Conservation (phyloP, 2,113 vertebrate species). For the Melanostigma gelatinosum region DNA sequence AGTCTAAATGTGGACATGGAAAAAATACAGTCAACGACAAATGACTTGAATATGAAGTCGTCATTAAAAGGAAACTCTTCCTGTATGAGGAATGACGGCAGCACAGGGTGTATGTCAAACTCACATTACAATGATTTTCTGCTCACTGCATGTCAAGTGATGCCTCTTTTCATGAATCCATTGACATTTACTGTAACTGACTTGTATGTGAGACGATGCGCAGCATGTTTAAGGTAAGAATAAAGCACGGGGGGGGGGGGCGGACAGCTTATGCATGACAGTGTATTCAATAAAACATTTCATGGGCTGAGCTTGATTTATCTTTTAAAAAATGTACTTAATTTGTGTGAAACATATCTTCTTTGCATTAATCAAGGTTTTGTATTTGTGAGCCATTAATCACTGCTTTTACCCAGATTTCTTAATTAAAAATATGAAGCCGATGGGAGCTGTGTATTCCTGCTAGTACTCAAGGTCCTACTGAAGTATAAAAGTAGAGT, state of each 20-base stretch:
- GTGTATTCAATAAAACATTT: not conserved
- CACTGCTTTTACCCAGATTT: constrained; percentile 1
- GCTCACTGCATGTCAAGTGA: not conserved
- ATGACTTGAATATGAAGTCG: constrained; percentile 2
- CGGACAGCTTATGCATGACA: not conserved
- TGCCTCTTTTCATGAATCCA: not conserved
- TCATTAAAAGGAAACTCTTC: not conserved
- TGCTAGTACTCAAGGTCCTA: not conserved
- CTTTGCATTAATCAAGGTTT: not conserved
- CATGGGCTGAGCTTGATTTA: not conserved
- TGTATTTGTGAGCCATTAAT: not conserved
- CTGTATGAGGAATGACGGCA: not conserved
- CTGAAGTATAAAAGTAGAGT: not conserved
- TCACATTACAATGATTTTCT: not conserved
- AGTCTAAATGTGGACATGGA: not conserved
- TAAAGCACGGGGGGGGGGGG: no score
- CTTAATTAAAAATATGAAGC: constrained; percentile 2
- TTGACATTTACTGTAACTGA: not conserved
- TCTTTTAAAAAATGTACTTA: not conserved
- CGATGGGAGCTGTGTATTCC: not conserved
- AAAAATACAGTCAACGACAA: not conserved
- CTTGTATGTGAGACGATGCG: not conserved
- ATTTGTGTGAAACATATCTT: not conserved
- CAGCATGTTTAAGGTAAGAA: constrained; percentile 1
- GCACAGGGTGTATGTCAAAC: not conserved